Base-by-base conservation (phyloP, 2,113 vertebrate genomes). In the Carassius carassius region DNA sequence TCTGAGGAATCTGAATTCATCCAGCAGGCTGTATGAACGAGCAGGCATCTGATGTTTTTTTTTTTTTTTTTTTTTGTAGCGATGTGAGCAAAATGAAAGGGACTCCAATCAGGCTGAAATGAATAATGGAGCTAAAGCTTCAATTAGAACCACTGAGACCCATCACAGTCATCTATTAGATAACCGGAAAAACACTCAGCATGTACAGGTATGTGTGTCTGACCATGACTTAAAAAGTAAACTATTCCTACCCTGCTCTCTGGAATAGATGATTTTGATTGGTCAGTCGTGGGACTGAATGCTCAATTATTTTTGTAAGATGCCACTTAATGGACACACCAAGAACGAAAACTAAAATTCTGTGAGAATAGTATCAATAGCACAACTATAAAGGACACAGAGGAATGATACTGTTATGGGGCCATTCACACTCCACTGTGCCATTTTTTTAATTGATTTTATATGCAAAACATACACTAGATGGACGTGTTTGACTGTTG, bases 1-100 rank as follows among this genome's bases (percentile, higher is more conserved):
- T 67, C 76, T 76, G 78, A 74, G 74, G 72, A 54, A 81, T 75
- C 29, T 83, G 79, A 88, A 86, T 85, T 78, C 83, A 88, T 78
- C 78, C 73, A 41, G 69, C 35, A 51, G 41, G 29, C 65, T 72
- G 56, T 78, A 76, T 85, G 79, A 87, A 35, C 63, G 56, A 65
- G 49, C 77, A 77, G 41, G 69, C 76, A 85, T 84, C 80, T 56
- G 65, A 76, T 72, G 85, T 83, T 72, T 67, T 84, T 81, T 75
- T 63, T 12, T 29, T 29, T 29, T 76, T 86, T 83, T 72, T 73
- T 83, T 81, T 75, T 70, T 16, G 56, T 25, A 47, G 77, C 47
- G 58, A 60, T 78, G 76, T 60, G 72, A 75, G 32, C 70, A 19
- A 84, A 78, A 84, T 74, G 47, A 47, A 84, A 87, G 54, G 41